Evolutionary conservation across 2,113 vertebrate genomes (phyloP).

Genomic region (Bubo blakistoni): DNA sequence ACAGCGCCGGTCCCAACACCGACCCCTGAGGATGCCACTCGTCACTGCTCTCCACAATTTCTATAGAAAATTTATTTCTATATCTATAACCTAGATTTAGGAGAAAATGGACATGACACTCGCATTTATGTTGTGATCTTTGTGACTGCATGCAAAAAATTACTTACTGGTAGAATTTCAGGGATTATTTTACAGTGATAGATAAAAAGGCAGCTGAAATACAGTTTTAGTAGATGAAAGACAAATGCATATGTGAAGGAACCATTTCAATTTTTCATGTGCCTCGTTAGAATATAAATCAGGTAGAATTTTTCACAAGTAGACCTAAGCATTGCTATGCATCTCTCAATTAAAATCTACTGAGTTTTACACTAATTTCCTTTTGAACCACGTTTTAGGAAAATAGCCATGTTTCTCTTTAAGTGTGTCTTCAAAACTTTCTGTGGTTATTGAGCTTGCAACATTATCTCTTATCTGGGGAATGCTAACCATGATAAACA

Average conservation of each 20-base stretch:
- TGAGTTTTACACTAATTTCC: background rate
- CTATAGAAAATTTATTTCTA: background rate
- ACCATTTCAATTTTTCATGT: background rate
- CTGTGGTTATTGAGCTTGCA: conserved; percentile 33
- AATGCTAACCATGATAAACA: conserved; percentile 53
- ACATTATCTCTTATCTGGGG: conserved; percentile 36
- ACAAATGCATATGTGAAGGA: background rate
- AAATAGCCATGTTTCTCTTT: background rate
- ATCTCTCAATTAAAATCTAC: background rate
- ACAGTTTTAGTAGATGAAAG: background rate
- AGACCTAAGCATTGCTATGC: background rate
- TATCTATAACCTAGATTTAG: background rate
- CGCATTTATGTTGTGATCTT: background rate
- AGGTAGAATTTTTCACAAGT: background rate
- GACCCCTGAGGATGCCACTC: no score
- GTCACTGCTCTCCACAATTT: no score
- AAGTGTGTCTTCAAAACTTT: background rate
- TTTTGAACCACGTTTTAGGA: background rate
- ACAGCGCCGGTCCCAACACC: no score
- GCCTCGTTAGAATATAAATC: background rate
- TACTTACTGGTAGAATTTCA: background rate
- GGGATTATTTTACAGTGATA: background rate
- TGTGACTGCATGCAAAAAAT: background rate
- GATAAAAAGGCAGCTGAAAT: background rate
- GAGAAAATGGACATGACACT: background rate